Base-by-base conservation (phyloP, 2,797 vertebrate genomes). In the Columba guinea region DNA sequence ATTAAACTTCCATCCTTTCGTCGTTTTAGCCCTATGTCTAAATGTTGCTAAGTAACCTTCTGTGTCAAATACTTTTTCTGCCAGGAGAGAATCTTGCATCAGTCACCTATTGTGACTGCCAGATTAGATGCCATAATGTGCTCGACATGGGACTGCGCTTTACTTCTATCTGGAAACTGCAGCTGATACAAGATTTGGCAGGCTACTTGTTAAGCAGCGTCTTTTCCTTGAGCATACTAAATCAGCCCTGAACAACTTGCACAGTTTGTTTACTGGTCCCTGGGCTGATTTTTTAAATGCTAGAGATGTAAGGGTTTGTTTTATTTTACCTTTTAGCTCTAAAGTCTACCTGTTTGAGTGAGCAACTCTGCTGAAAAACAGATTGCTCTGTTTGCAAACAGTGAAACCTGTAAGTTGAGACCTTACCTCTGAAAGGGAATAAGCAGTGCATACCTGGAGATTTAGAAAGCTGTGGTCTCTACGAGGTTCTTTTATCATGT, bases 11-110 rank as follows among this genome's bases (percentile, higher is more conserved):
- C 60, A 74, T 49, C 86, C 55, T 59, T 65, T 89, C 89, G 81
- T 93, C 75, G 56, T 93, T 93, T 95, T 89, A 93, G 71, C 58
- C 77, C 81, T 68, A 48, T 89, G 88, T 73, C 86, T 96, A 97
- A 97, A 96, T 96, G 95, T 96, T 97, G 94, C 95, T 96, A 96
- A 97, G 95, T 96, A 97, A 95, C 93, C 90, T 96, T 68, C 91
- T 55, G 46, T 91, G 94, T 95, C 95, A 96, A 95, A 96, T 78
- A 95, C 92, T 95, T 96, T 96, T 96, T 96, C 95, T 93, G 78
- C 84, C 2, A 1, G 90, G 62, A 94, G 71, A 84, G 86, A 94
- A 96, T 95, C 91, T 95, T 93, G 78, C 88, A 96, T 94, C 94
- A 94, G 90, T 93, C 94, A 89, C 94, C 95, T 84, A 80, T 96